Conservation (phyloP, 2,888 invertebrate genomes). For the Cosmia pyralina region DNA sequence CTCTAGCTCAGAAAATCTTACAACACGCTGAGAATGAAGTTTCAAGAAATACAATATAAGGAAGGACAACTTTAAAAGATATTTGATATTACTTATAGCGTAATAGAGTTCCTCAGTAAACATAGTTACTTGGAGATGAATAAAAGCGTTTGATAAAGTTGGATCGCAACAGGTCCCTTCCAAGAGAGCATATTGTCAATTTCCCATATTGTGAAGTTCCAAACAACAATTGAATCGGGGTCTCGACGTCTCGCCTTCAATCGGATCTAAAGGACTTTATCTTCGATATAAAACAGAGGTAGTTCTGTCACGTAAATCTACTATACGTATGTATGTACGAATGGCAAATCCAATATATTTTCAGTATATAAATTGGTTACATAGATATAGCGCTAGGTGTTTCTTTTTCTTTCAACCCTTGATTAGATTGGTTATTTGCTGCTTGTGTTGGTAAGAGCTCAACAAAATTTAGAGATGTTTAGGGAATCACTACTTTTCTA, state of each 20-base stretch:
- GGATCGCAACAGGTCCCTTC: slow-evolving; percentile 77
- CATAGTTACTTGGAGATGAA: slow-evolving; percentile 56
- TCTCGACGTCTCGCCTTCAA: slow-evolving; percentile 74
- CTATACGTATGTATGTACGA: slow-evolving; percentile 41
- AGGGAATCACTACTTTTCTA: background rate
- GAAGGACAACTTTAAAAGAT: slow-evolving; percentile 14
- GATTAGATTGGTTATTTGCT: slow-evolving; percentile 32
- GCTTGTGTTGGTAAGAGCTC: slow-evolving; percentile 1
- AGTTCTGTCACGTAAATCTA: slow-evolving; percentile 63
- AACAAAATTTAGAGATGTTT: background rate
- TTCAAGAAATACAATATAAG: background rate
- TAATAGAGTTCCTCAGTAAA: slow-evolving; percentile 43
- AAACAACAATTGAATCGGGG: slow-evolving; percentile 78
- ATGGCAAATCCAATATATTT: slow-evolving; percentile 74
- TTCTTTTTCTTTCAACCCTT: slow-evolving; percentile 29
- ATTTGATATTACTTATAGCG: slow-evolving; percentile 27
- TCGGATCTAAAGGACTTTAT: slow-evolving; percentile 77
- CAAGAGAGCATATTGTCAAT: slow-evolving; percentile 78
- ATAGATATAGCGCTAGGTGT: slow-evolving; percentile 28
- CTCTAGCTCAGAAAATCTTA: slow-evolving; percentile 8
- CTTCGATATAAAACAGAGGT: slow-evolving; percentile 70
- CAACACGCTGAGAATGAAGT: background rate
- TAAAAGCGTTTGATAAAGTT: slow-evolving; percentile 70
- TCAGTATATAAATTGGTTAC: slow-evolving; percentile 67
- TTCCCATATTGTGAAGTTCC: slow-evolving; percentile 78